A percentile compares a stretch with the other conserved stretches of the same genome.
These are phyloP conservation scores for Malachius bipustulatus DNA, from an alignment of 2,888 invertebrate genomes.

Conservation along the genomic window DNA sequence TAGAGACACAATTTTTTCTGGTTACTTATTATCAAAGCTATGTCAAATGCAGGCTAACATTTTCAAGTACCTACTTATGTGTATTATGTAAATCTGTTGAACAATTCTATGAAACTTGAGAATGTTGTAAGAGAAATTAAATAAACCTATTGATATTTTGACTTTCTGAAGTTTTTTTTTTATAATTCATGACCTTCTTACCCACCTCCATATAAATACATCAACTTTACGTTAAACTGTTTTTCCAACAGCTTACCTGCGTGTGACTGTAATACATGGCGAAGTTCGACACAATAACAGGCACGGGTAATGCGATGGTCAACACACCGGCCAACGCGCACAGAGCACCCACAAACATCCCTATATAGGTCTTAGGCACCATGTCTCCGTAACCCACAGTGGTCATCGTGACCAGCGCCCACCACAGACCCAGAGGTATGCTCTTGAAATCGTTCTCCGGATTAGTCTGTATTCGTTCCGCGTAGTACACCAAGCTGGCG, in stretches of 20 bases:
- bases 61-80: too few species aligned
- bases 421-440: constrained; percentile 96
- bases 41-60: too few species aligned
- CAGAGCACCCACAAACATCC: constrained; percentile 96
- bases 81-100: too few species aligned
- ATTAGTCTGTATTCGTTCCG: constrained; percentile 83
- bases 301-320: constrained; percentile 96
- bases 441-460: constrained; percentile 96
- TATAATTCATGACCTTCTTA: too few species aligned
- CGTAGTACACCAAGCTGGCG: constrained; percentile 96
- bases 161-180: too few species aligned
- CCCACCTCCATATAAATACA: too few species aligned
- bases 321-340: constrained; percentile 97
- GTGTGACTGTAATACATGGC: constrained; percentile 94
- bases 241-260: constrained; percentile 39
- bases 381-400: constrained; percentile 98
- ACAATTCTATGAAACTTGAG: too few species aligned
- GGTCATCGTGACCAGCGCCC: constrained; percentile 99
- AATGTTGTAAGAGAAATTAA: too few species aligned
- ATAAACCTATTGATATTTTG: too few species aligned
- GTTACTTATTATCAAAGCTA: too few species aligned
- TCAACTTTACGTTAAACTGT: too few species aligned
- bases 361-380: constrained; percentile 96
- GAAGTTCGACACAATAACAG: constrained; percentile 99
- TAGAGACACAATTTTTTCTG: too few species aligned